Base-by-base conservation (phyloP, 1,140 invertebrate genomes). In the Scaptomyza pallida region DNA sequence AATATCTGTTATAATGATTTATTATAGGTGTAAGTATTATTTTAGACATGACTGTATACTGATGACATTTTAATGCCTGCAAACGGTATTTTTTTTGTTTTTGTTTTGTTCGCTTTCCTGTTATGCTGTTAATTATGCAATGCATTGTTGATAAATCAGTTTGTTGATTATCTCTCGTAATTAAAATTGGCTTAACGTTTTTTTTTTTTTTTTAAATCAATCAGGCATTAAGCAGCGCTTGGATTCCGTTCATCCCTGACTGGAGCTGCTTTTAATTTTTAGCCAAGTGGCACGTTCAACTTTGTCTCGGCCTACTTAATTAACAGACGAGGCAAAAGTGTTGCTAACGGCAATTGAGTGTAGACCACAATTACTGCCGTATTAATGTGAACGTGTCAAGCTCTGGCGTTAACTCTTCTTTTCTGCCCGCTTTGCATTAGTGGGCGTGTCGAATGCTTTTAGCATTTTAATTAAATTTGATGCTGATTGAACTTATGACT, bases 401-500 rank as follows among this genome's bases (percentile, higher is more conserved):
- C 44, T 26, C 43, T 48, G 68, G 50, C 51, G n/a, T n/a, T n/a
- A n/a, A 43, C 55, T 50, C 68, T 63, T 13, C 15, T 41, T 43
- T 63, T 15, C 35, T 44, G 13, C 43, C 17, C 26, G 65, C 50
- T 68, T 85, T 80, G 63, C 76, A 63, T 74, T 78, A 47, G 72
- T 15, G 79, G 71, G 65, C 57, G 62, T 77, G 60, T 64, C 47
- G 62, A 63, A 85, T 86, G 82, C 82, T 86, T 82, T 88, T 82
- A 88, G 78, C 83, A 75, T 86, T 81, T 82, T 88, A 88, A 88
- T 88, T 88, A 88, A 88, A 88, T 88, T 82, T 88, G 72, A 88
- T 88, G 82, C 72, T 88, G 78, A 88, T 88, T 88, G 78, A 88
- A 82, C 82, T 82, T 88, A 88, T 88, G 75, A 88, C 82, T 52